phyloP scores from a whole-genome alignment of 2,113 vertebrate species.

The Odontesthes bonariensis region DNA sequence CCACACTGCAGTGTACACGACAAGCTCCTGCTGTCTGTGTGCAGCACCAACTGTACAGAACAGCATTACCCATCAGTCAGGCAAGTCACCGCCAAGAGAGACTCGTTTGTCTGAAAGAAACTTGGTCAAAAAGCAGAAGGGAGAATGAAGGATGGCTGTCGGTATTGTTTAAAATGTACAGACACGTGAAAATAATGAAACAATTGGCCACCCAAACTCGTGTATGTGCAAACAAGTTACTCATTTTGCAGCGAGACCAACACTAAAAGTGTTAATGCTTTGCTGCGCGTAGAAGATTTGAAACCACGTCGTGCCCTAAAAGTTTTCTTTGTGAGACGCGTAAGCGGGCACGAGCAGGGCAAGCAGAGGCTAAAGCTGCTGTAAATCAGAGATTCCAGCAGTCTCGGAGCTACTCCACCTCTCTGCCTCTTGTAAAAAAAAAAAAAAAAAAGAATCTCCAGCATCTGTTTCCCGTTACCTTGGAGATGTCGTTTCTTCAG shows the following conservation, averaged over 20 bases:
- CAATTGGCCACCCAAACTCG: no score
- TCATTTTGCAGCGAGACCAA: not conserved
- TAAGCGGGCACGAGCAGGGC: not conserved
- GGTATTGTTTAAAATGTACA: not conserved
- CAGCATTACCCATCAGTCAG: not conserved
- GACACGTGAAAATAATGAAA: no score
- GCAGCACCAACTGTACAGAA: no score
- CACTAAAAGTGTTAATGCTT: not conserved
- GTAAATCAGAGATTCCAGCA: slow-evolving; percentile 29
- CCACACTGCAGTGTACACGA: no score
- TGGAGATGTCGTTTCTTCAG: slow-evolving; percentile 74
- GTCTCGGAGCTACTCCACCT: slow-evolving; percentile 38
- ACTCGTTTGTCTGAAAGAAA: not conserved
- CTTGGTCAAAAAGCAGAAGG: not conserved
- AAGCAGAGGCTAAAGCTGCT: slow-evolving; percentile 11
- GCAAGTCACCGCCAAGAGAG: not conserved
- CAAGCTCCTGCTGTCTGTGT: no score
- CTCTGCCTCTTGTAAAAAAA: slow-evolving; percentile 55
- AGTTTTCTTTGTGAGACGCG: not conserved
- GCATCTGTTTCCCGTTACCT: slow-evolving; percentile 78
- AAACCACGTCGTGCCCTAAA: not conserved
- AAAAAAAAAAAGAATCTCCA: slow-evolving; percentile 49
- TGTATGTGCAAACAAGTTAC: no score
- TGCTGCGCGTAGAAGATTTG: not conserved
- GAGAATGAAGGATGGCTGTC: not conserved